Conservation (phyloP, 2,797 vertebrate genomes). For the Cyclura pinguis region DNA sequence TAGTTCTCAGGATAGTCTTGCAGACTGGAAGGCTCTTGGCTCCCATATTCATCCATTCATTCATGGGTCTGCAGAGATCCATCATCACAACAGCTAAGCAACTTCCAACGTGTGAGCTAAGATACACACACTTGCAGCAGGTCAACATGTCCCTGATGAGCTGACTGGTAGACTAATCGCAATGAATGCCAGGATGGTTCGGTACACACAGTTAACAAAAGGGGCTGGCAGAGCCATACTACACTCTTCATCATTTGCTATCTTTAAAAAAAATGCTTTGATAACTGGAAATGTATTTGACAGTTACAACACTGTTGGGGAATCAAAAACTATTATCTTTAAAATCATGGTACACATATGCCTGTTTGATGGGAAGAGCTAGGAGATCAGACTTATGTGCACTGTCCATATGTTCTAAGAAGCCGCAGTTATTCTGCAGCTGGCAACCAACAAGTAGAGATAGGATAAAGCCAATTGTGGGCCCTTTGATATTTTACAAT, state of each 20-base stretch:
- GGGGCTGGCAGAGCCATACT: background rate
- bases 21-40: background rate
- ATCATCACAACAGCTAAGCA: background rate
- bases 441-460: background rate
- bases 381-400: background rate
- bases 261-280: background rate
- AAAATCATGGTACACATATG: background rate
- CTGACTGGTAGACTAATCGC: background rate
- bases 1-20: background rate
- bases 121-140: background rate
- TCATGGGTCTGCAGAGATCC: background rate
- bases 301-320: background rate
- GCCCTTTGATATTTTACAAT: too few relatives aligned
- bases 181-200: background rate
- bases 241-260: background rate
- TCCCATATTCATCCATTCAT: background rate
- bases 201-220: background rate
- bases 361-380: background rate
- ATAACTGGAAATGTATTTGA: background rate
- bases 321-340: background rate
- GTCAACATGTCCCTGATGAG: background rate
- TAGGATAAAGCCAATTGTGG: background rate
- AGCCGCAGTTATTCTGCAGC: background rate
- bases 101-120: background rate
- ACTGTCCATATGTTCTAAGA: background rate